Evolutionary conservation across 1,140 invertebrate species (phyloP).

Genomic region (Batillaria attramentaria): DNA sequence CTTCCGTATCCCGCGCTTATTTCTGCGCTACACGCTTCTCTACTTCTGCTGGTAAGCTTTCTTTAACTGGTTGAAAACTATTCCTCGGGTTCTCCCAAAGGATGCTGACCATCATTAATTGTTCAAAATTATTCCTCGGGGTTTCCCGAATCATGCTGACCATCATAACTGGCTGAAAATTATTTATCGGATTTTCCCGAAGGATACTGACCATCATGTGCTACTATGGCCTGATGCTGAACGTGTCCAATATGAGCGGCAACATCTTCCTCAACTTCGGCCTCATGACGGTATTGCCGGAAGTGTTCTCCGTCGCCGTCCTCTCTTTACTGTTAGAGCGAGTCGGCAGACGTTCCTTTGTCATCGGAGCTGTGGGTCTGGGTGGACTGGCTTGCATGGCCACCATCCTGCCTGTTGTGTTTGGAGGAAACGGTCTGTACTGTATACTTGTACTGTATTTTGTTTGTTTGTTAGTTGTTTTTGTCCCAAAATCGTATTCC

Average conservation of each 20-base stretch:
- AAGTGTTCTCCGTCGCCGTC: constrained; percentile 75
- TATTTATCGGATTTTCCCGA: neutral
- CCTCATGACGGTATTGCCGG: constrained; percentile 67
- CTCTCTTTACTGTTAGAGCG: constrained; percentile 70
- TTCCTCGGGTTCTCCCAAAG: too few relatives aligned
- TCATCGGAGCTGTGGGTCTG: constrained; percentile 39
- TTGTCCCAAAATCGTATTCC: too few relatives aligned
- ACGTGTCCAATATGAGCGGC: constrained; percentile 49
- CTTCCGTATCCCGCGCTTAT: constrained; percentile 27
- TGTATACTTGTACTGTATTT: too few relatives aligned
- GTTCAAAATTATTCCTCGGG: neutral
- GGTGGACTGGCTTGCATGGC: constrained; percentile 47
- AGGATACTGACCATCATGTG: constrained; percentile 80
- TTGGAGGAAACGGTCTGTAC: constrained; percentile 37
- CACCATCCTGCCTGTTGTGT: constrained; percentile 44
- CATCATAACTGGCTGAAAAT: too few relatives aligned
- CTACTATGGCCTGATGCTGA: constrained; percentile 77
- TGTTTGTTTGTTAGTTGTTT: too few relatives aligned
- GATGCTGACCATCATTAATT: neutral
- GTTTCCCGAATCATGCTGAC: neutral
- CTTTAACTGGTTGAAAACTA: too few relatives aligned
- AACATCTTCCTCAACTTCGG: constrained; percentile 60
- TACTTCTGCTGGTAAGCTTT: constrained; percentile 47
- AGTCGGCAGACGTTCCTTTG: constrained; percentile 43
- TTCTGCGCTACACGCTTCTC: constrained; percentile 40